phyloP scores from a whole-genome alignment of 92 coral and sea anemone species.

The Scolanthus callimorphus region DNA sequence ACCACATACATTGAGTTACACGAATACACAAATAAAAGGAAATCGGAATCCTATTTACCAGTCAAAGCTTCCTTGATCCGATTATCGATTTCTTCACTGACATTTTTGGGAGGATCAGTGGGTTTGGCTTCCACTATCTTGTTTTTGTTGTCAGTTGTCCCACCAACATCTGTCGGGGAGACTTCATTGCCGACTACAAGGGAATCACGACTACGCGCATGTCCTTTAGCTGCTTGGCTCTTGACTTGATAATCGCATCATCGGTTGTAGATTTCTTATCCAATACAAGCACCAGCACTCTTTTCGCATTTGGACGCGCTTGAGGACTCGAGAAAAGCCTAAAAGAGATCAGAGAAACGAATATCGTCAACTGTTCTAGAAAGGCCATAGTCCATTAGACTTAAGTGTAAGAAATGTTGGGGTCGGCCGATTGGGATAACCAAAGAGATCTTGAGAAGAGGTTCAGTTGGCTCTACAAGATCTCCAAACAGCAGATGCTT shows the following conservation, averaged over 20 bases:
- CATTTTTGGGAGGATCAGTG: slow-evolving; percentile 35
- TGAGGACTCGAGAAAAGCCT: slow-evolving; percentile 12
- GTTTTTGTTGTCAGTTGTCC: slow-evolving; percentile 49
- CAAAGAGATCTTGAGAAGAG: no score
- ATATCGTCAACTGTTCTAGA: no score
- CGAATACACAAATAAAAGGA: no score
- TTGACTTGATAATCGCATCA: slow-evolving; percentile 18
- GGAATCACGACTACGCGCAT: slow-evolving; percentile 58
- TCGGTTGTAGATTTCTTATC: slow-evolving; percentile 56
- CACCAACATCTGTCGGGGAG: slow-evolving; percentile 34
- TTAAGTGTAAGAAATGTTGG: no score
- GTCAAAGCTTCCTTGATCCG: slow-evolving; percentile 33
- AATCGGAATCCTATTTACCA: no score
- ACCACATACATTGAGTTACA: no score
- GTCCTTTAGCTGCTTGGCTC: slow-evolving; percentile 39
- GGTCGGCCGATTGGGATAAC: no score
- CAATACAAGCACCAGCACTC: slow-evolving; percentile 69
- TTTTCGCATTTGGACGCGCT: slow-evolving; percentile 65
- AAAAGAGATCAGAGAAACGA: no score
- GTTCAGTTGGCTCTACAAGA: no score
- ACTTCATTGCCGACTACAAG: slow-evolving; percentile 57
- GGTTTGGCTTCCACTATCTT: slow-evolving; percentile 41
- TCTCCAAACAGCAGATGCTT: no score
- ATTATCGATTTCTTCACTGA: slow-evolving; percentile 21
- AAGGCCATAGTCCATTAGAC: no score